Conservation (phyloP, 2,888 invertebrate species). For the Caprella mutica region DNA sequence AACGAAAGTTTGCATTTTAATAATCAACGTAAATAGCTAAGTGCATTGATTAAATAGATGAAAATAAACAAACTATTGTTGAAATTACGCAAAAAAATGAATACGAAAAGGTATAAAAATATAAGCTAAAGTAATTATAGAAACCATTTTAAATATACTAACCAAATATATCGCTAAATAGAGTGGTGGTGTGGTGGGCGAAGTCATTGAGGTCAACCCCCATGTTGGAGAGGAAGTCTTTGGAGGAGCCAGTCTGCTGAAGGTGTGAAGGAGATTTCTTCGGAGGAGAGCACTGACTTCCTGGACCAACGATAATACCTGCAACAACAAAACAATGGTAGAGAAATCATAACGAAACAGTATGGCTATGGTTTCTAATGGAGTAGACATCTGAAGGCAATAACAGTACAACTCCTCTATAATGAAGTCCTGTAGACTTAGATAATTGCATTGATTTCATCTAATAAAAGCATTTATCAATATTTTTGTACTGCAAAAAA, state of each 20-base stretch:
- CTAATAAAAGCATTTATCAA: too few relatives aligned
- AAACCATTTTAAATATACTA: slow-evolving; percentile 38
- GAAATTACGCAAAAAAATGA: not conserved
- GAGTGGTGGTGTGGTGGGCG: slow-evolving; percentile 81
- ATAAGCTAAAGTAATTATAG: not conserved
- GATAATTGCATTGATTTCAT: too few relatives aligned
- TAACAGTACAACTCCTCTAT: too few relatives aligned
- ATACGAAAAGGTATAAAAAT: not conserved
- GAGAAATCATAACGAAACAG: too few relatives aligned
- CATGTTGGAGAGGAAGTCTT: slow-evolving; percentile 77
- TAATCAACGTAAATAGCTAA: not conserved
- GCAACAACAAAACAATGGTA: not conserved
- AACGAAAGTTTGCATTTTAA: not conserved
- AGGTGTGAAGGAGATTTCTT: not conserved
- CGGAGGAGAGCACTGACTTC: slow-evolving; percentile 19
- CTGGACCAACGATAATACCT: slow-evolving; percentile 18
- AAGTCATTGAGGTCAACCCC: slow-evolving; percentile 85
- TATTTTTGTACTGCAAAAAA: too few relatives aligned
- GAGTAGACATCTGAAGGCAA: too few relatives aligned
- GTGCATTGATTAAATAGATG: not conserved
- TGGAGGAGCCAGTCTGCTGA: slow-evolving; percentile 35
- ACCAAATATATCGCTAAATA: slow-evolving; percentile 90
- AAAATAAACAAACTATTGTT: not conserved
- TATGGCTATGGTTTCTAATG: too few relatives aligned
- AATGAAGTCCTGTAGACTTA: too few relatives aligned